These are phyloP conservation scores for Pycnonotus jocosus DNA, from an alignment of 2,113 vertebrate species.

Conservation along the genomic window DNA sequence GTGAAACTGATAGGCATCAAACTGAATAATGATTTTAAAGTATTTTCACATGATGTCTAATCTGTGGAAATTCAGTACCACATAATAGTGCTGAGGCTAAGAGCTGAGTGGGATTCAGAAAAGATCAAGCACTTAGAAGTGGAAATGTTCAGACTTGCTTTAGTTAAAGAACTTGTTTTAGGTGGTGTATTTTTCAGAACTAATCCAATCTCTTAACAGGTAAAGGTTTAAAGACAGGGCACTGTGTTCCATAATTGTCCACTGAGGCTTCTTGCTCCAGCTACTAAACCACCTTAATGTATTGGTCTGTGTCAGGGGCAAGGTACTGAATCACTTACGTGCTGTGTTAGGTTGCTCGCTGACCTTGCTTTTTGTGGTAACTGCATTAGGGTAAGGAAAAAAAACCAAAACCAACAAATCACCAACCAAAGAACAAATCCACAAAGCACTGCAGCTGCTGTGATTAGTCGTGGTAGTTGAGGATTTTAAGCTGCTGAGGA, in stretches of 20 bases:
- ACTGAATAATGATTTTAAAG: conserved; percentile 57
- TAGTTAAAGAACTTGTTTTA: neutral
- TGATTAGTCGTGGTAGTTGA: neutral
- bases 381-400: neutral
- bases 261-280: neutral
- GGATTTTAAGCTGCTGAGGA: neutral
- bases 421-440: neutral
- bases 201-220: neutral
- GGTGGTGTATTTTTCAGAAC: conserved; percentile 1
- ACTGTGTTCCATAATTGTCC: neutral
- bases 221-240: neutral
- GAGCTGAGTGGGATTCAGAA: conserved; percentile 20
- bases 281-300: neutral
- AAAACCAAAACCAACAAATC: accelerated
- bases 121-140: conserved; percentile 39
- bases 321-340: neutral
- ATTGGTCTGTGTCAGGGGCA: neutral
- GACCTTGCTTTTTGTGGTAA: neutral
- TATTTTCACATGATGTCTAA: conserved; percentile 63
- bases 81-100: conserved; percentile 50
- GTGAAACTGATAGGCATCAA: conserved; percentile 63
- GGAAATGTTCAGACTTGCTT: conserved; percentile 57
- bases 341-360: neutral
- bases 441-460: neutral
- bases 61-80: conserved; percentile 60